Evolutionary conservation across 1,140 invertebrate species (phyloP).

Genomic region (Matsumurasca onukii): DNA sequence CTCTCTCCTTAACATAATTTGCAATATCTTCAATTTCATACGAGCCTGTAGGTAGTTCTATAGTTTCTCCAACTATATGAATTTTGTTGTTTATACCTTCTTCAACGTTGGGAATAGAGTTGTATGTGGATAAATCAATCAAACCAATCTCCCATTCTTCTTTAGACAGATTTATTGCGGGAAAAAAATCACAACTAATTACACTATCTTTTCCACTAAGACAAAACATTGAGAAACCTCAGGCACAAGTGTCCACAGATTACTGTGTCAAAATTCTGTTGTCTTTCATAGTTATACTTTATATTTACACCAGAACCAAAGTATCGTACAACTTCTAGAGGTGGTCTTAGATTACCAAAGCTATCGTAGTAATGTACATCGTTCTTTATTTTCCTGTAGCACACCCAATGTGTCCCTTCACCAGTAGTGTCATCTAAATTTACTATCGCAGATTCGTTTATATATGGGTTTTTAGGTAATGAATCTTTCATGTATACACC

Average conservation of each 20-base stretch:
- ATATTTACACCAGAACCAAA: slow-evolving; percentile 4
- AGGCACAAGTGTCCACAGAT: slow-evolving; percentile 27
- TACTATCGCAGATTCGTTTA: slow-evolving; percentile 42
- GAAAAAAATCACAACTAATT: slow-evolving; percentile 12
- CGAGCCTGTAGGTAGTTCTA: slow-evolving; percentile 19
- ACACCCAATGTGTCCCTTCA: slow-evolving; percentile 44
- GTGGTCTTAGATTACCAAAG: slow-evolving; percentile 22
- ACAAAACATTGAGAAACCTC: slow-evolving; percentile 1
- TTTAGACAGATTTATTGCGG: neutral
- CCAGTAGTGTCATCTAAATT: slow-evolving; percentile 42
- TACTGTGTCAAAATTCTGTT: slow-evolving; percentile 10
- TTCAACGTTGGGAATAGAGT: slow-evolving; percentile 27
- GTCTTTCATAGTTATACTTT: slow-evolving; percentile 16
- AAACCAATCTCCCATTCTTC: slow-evolving; percentile 14
- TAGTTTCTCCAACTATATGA: neutral
- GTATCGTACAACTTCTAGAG: slow-evolving; percentile 4
- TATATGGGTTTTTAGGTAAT: slow-evolving; percentile 32
- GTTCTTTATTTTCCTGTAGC: slow-evolving; percentile 40
- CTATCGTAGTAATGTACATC: slow-evolving; percentile 26
- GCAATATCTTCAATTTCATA: slow-evolving; percentile 15
- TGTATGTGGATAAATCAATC: slow-evolving; percentile 11
- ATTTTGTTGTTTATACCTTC: slow-evolving; percentile 8
- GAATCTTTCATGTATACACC: slow-evolving; percentile 34
- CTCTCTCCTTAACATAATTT: neutral
- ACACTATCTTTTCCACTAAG: neutral